phyloP scores from a whole-genome alignment of 2,888 invertebrate species.

The Slavum lentiscoides region DNA sequence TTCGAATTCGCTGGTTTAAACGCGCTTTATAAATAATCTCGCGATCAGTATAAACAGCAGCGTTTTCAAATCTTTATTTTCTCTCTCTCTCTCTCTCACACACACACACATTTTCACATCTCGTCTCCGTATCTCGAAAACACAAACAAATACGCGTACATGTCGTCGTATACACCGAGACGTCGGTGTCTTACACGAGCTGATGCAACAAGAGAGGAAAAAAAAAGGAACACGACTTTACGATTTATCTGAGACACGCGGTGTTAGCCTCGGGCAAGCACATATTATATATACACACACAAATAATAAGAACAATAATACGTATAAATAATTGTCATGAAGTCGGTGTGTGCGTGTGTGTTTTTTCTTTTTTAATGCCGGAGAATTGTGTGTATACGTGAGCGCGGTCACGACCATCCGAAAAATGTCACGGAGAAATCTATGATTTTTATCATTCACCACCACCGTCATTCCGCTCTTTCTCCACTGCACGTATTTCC shows the following conservation, averaged over 20 bases:
- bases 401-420: slow-evolving; percentile 45
- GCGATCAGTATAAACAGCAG: no score
- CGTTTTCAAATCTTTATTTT: no score
- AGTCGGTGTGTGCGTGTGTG: slow-evolving; percentile 16
- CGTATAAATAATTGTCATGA: slow-evolving; percentile 52
- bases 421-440: slow-evolving; percentile 53
- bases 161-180: background rate
- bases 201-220: background rate
- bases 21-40: no score
- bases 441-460: slow-evolving; percentile 44
- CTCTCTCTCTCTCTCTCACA: background rate
- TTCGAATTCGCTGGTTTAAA: no score
- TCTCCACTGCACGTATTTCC: background rate
- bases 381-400: slow-evolving; percentile 35
- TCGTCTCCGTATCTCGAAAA: background rate
- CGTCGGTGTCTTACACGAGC: background rate
- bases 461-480: background rate
- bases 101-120: background rate
- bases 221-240: slow-evolving; percentile 40
- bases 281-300: background rate
- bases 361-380: slow-evolving; percentile 12
- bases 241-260: slow-evolving; percentile 51
- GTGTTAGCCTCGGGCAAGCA: slow-evolving; percentile 12
- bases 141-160: background rate
- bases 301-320: slow-evolving; percentile 47